Percentiles rank a stretch among this genome's conserved stretches.
phyloP scores from a whole-genome alignment of 2,888 invertebrate species.

The Chymomyza procnemis region DNA sequence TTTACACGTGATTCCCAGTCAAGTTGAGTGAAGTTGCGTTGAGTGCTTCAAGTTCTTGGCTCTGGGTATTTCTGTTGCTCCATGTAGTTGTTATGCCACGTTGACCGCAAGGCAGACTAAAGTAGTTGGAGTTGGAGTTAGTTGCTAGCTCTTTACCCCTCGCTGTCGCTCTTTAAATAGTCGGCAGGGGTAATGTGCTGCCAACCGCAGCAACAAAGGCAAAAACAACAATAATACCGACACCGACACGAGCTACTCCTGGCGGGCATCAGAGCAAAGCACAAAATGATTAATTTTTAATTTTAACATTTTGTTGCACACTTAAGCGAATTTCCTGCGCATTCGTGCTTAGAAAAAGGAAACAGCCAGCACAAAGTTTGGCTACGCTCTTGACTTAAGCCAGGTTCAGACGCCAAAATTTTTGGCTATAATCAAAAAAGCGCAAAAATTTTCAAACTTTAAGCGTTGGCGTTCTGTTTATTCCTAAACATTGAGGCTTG shows the following conservation, averaged over 20 bases:
- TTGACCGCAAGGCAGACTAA: slow-evolving; percentile 9
- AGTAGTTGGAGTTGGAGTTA: not conserved
- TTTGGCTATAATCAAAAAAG: not conserved
- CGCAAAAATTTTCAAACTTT: not conserved
- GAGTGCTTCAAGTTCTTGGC: not conserved
- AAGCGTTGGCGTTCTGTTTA: not conserved
- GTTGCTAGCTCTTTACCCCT: slow-evolving; percentile 19
- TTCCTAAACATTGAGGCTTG: too few species aligned
- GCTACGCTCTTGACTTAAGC: not conserved
- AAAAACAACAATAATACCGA: not conserved
- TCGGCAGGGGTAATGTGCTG: slow-evolving; percentile 22
- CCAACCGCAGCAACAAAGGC: slow-evolving; percentile 31
- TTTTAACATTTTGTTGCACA: slow-evolving; percentile 64
- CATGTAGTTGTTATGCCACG: slow-evolving; percentile 32
- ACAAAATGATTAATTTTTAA: slow-evolving; percentile 65
- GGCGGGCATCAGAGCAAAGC: slow-evolving; percentile 1
- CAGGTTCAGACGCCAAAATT: not conserved
- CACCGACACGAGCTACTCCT: not conserved
- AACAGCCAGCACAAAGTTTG: not conserved
- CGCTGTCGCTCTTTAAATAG: too few species aligned
- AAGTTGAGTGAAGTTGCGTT: not conserved
- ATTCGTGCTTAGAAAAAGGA: slow-evolving; percentile 36
- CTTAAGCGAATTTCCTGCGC: slow-evolving; percentile 52
- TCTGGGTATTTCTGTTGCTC: not conserved
- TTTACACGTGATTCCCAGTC: slow-evolving; percentile 62